Conservation (phyloP, 2,888 invertebrate species). For the Diploptera punctata region DNA sequence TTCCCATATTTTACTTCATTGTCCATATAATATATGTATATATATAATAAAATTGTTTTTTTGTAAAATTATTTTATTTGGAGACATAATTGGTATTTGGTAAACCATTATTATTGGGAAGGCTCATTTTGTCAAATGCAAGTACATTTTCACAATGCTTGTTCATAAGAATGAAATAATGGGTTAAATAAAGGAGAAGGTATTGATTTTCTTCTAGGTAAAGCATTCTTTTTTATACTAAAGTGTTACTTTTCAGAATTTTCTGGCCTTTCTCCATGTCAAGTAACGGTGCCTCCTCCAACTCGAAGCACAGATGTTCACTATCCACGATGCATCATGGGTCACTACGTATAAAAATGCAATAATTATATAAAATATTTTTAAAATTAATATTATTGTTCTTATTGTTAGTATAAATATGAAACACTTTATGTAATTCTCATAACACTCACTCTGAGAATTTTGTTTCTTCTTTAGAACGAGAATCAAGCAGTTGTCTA, state of each 20-base stretch:
- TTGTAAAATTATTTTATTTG: too few species aligned
- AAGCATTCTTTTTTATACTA: background rate
- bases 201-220: background rate
- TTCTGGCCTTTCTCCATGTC: constrained; percentile 21
- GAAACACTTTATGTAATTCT: background rate
- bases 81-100: too few species aligned
- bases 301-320: constrained; percentile 58
- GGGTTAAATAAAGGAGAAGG: constrained; percentile 2
- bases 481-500: constrained; percentile 6
- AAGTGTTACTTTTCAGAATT: constrained; percentile 20
- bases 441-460: constrained; percentile 4
- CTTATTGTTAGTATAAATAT: background rate
- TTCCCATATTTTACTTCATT: too few species aligned
- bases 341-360: constrained; percentile 63
- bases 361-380: constrained; percentile 1
- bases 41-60: too few species aligned
- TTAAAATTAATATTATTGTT: background rate
- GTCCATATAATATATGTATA: too few species aligned
- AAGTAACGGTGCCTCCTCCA: constrained; percentile 22
- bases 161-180: too few species aligned
- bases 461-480: constrained; percentile 31
- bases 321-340: constrained; percentile 69
- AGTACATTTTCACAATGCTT: too few species aligned
- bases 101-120: too few species aligned
- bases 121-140: too few species aligned